Conservation (phyloP, 2,888 invertebrate species). For the Vanessa cardui region DNA sequence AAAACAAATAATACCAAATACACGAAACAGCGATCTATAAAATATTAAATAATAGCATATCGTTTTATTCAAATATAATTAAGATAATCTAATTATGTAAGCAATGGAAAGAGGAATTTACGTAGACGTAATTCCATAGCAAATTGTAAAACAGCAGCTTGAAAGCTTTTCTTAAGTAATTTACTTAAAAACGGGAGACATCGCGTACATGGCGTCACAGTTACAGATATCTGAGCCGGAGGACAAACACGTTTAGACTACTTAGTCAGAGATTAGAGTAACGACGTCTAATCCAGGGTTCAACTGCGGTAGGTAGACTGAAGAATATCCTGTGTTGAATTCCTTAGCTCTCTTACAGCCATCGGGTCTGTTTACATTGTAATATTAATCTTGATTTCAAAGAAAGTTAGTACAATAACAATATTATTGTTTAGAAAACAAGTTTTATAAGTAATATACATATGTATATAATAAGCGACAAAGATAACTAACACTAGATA, state of each 20-base stretch:
- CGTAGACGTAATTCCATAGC: too few relatives aligned
- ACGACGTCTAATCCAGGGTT: conserved; percentile 59
- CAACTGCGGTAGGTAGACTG: conserved; percentile 74
- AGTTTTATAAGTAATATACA: too few relatives aligned
- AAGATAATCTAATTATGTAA: too few relatives aligned
- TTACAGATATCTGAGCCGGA: conserved; percentile 26
- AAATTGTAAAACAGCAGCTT: not conserved
- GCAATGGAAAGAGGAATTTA: too few relatives aligned
- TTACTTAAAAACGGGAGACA: conserved; percentile 5
- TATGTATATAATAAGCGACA: too few relatives aligned
- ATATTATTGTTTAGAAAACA: too few relatives aligned
- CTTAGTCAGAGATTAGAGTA: conserved; percentile 45
- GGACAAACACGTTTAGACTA: conserved; percentile 35
- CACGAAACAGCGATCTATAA: too few relatives aligned
- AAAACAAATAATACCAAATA: too few relatives aligned
- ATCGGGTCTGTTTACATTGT: not conserved
- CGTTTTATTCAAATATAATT: too few relatives aligned
- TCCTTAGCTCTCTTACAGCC: conserved; percentile 56
- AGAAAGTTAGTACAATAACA: not conserved
- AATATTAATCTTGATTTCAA: not conserved
- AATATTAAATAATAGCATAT: too few relatives aligned
- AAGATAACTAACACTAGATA: too few relatives aligned
- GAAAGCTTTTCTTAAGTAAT: not conserved
- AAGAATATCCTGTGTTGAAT: conserved; percentile 56
- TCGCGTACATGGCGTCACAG: conserved; percentile 18